Base-by-base conservation (phyloP, 2,113 vertebrate genomes). In the Anguilla japonica region DNA sequence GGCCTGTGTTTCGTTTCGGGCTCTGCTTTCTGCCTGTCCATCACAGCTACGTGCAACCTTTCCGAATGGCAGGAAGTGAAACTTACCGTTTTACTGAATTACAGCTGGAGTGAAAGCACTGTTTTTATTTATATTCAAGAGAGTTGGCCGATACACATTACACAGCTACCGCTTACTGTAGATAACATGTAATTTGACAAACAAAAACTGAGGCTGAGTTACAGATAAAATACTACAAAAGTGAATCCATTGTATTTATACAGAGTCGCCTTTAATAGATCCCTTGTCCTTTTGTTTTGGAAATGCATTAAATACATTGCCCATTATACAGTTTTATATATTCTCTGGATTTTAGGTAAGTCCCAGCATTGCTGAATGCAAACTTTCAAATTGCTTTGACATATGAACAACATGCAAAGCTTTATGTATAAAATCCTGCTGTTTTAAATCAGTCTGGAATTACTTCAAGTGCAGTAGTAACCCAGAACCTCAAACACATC, bases 391-490 rank as follows among this genome's bases (percentile, higher is more conserved):
- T 13, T 71, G n/a, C 71, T 81, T 80, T 40, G 56, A 39, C 40
- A 22, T 41, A 18, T 84, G 46, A 43, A 78, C 13, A 79, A 80
- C 34, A 78, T 80, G 40, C 86, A 80, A 75, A 26, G 83, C 22
- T n/a, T 29, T 67, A 8, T 81, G n/a, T 46, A 41, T 71, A 81
- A 84, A 84, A 18, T 34, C 53, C 78, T 81, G 20, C 83, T 60
- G 83, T 81, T 87, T 16, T 41, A 46, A 81, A 87, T 84, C n/a
- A 67, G 26, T 84, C n/a, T 67, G 63, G 80, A 81, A 87, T 81
- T 75, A 41, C n/a, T 67, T 71, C 29, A 40, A 83, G 8, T 84
- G 40, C 41, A 84, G 83, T 80, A 80, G 82, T 20, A 80, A 79
- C 39, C 41, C 50, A 84, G 79, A 20, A 40, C 67, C 41, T 71